Conservation (phyloP, 2,888 invertebrate species). For the Brachypalpus laphriformis region DNA sequence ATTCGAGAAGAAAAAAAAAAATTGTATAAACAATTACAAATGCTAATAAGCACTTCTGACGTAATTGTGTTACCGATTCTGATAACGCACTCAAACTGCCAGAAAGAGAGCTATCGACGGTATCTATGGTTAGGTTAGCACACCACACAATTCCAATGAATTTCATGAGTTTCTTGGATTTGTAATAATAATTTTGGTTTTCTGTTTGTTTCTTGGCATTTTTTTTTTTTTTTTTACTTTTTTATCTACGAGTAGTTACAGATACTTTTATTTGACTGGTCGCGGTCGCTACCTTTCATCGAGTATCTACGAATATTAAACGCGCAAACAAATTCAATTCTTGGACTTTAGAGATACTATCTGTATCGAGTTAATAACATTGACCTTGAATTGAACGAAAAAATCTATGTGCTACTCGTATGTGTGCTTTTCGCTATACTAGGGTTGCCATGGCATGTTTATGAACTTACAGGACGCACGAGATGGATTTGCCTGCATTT, state of each 20-base stretch:
- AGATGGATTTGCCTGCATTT: conserved; percentile 47
- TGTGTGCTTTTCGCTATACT: neutral
- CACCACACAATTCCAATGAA: neutral
- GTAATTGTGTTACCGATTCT: conserved; percentile 21
- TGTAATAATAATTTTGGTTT: neutral
- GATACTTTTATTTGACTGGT: neutral
- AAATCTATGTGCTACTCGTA: neutral
- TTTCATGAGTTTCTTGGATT: neutral
- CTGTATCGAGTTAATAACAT: conserved; percentile 19
- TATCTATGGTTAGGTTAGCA: neutral
- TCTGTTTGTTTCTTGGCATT: neutral
- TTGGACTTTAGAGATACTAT: conserved; percentile 8
- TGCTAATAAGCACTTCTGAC: conserved; percentile 29
- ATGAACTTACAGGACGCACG: neutral
- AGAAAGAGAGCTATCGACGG: too few species aligned
- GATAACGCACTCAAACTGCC: neutral
- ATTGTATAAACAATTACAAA: conserved; percentile 34
- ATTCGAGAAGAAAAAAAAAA: neutral
- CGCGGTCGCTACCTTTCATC: conserved; percentile 2
- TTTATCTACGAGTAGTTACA: neutral
- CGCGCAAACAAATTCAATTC: neutral
- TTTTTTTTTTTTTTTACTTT: neutral
- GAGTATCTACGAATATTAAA: conserved; percentile 12
- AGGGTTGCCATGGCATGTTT: conserved; percentile 5
- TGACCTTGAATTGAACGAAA: conserved; percentile 40